phyloP scores from a whole-genome alignment of 1,140 invertebrate species.

The Mizuhopecten yessoensis region DNA sequence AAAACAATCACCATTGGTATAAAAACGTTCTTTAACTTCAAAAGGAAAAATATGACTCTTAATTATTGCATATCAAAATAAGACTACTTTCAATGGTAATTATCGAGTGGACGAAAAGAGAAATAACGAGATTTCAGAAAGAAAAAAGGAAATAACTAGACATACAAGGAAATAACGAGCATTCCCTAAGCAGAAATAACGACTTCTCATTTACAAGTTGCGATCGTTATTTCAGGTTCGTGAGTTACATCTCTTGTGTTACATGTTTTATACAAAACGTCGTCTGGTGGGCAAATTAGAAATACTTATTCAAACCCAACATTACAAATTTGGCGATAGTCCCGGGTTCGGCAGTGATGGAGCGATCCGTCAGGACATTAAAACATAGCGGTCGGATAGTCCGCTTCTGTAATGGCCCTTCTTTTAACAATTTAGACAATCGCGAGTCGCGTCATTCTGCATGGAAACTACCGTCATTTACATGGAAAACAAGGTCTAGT shows the following conservation, averaged over 20 bases:
- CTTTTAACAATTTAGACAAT: slow-evolving; percentile 29
- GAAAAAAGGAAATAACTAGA: not conserved
- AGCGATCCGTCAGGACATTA: not conserved
- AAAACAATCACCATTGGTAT: no score
- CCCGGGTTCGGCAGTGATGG: not conserved
- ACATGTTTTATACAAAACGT: not conserved
- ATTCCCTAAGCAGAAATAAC: not conserved
- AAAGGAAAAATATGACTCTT: no score
- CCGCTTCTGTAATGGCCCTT: not conserved
- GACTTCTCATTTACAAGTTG: not conserved
- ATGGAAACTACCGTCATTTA: slow-evolving; percentile 38
- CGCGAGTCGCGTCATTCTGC: not conserved
- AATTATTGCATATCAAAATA: no score
- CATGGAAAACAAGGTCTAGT: not conserved
- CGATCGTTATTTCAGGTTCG: not conserved
- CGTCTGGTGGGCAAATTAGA: slow-evolving; percentile 25
- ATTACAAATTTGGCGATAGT: slow-evolving; percentile 28
- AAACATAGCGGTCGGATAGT: slow-evolving; percentile 7
- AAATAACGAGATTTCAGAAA: not conserved
- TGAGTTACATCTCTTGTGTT: not conserved
- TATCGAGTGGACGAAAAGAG: no score
- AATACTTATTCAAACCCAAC: slow-evolving; percentile 25
- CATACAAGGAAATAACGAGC: not conserved
- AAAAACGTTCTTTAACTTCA: no score
- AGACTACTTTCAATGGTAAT: no score